phyloP scores from a whole-genome alignment of 2,888 invertebrate genomes.

The Eristalis arbustorum region DNA sequence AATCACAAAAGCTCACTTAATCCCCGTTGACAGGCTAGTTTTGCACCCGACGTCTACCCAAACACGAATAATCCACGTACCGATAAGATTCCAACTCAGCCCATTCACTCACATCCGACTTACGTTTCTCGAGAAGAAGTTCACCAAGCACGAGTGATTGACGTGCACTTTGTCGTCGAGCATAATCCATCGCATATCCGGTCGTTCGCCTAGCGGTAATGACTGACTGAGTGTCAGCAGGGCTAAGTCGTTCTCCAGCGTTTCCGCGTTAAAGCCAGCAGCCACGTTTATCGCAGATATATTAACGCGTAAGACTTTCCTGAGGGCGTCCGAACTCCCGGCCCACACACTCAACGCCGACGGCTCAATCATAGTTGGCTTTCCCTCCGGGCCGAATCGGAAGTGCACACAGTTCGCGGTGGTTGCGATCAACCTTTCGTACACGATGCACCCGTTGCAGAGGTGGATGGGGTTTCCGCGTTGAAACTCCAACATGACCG shows the following conservation, averaged over 20 bases:
- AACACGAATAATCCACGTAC: neutral
- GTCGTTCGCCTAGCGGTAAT: conserved; percentile 71
- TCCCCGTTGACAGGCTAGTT: neutral
- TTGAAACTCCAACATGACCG: conserved; percentile 66
- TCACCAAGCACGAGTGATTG: conserved; percentile 71
- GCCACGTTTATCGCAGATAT: conserved; percentile 67
- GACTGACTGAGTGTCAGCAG: conserved; percentile 71
- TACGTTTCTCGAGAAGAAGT: conserved; percentile 72
- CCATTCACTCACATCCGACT: conserved; percentile 38
- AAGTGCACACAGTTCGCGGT: conserved; percentile 72
- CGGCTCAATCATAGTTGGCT: conserved; percentile 43
- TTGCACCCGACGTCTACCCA: neutral
- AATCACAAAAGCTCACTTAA: neutral
- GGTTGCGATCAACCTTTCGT: conserved; percentile 73
- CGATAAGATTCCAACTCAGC: neutral
- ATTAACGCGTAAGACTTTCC: conserved; percentile 56
- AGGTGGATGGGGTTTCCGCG: conserved; percentile 64
- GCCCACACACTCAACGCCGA: conserved; percentile 67
- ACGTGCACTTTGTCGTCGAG: conserved; percentile 71
- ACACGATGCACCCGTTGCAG: conserved; percentile 73
- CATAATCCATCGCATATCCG: conserved; percentile 74
- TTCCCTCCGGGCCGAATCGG: conserved; percentile 41
- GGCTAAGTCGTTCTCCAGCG: conserved; percentile 73
- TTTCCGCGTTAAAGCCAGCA: conserved; percentile 65
- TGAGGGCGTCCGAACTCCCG: conserved; percentile 64